Base-by-base conservation (phyloP, 2,888 invertebrate genomes). In the Himalopsyche kuldschensis region DNA sequence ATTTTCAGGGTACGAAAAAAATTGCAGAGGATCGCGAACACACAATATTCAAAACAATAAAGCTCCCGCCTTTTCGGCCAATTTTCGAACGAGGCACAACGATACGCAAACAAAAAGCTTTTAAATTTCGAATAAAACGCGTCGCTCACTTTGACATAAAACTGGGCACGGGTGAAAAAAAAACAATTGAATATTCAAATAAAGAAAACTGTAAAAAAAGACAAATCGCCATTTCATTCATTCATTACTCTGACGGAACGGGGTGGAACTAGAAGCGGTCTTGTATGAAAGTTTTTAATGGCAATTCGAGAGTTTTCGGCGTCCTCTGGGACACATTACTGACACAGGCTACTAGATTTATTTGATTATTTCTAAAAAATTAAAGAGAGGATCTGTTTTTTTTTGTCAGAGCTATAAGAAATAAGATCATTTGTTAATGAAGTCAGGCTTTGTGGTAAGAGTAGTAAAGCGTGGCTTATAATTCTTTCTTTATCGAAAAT, bases 261-360 rank as follows among this genome's bases (percentile, higher is more conserved):
- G 41, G 30, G 46, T 80, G 48, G 55, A 48, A 63, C 75, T 82
- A 77, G 80, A 46, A 48, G 82, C 69, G 63, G 76, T 78, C 82
- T 84, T 79, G 79, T 82, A 82, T 84, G 84, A 82, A 84, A 84
- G 82, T 84, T 84, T 83, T 84, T 77, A 84, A 80, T 82, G 82
- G 82, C 80, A 77, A 84, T 81, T 81, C 79, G 76, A 84, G 77
- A 78, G 69, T 31, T 77, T 55, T 84, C 75, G 30, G 15, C 48
- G 32, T 81, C 84, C 79, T 24, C 35, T 46, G 82, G 77, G 83
- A 84, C 46, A 69, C 69, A 83, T 76, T 32, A 41, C 76, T 76
- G 32, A 20, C 31, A 8, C 76, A 41, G 76, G 41, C 32, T 76
- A 76, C 76, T 32, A 8, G 24, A 35, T 32, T 76, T 32, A 76